Conservation (phyloP, 2,888 invertebrate genomes). For the Apeira syringaria region DNA sequence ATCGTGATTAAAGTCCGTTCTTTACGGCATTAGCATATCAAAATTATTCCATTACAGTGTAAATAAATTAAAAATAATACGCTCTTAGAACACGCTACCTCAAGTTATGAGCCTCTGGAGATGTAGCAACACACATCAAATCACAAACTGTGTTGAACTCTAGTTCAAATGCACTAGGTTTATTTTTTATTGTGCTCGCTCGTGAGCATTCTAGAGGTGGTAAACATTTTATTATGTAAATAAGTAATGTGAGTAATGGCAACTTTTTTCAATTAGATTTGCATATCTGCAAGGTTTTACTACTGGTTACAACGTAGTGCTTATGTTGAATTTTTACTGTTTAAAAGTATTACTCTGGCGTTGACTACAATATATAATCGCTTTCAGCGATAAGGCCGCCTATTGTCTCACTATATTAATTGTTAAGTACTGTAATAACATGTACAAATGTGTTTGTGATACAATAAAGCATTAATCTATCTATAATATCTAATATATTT, state of each 20-base stretch:
- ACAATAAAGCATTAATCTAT: no score
- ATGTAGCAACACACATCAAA: conserved; percentile 43
- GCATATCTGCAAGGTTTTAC: conserved; percentile 24
- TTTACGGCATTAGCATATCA: conserved; percentile 72
- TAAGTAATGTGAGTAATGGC: conserved; percentile 39
- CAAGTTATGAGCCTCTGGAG: conserved; percentile 71
- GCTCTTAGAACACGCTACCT: conserved; percentile 67
- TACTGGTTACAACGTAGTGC: conserved; percentile 3
- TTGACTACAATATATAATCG: no score
- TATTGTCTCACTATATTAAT: no score
- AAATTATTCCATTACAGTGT: conserved; percentile 78
- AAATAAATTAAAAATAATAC: conserved; percentile 81
- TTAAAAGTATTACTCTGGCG: no score
- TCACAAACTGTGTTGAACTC: conserved; percentile 31
- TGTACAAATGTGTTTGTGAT: no score
- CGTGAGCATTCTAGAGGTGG: conserved; percentile 46
- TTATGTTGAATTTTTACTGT: neutral
- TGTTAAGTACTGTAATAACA: no score
- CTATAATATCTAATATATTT: no score
- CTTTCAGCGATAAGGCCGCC: no score
- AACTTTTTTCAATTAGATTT: conserved; percentile 32
- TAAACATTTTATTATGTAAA: conserved; percentile 61
- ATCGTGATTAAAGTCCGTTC: conserved; percentile 68
- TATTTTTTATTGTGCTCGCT: conserved; percentile 19
- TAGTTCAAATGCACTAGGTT: conserved; percentile 27